Conservation (phyloP, 2,797 vertebrate species). For the Austrolebias charrua region DNA sequence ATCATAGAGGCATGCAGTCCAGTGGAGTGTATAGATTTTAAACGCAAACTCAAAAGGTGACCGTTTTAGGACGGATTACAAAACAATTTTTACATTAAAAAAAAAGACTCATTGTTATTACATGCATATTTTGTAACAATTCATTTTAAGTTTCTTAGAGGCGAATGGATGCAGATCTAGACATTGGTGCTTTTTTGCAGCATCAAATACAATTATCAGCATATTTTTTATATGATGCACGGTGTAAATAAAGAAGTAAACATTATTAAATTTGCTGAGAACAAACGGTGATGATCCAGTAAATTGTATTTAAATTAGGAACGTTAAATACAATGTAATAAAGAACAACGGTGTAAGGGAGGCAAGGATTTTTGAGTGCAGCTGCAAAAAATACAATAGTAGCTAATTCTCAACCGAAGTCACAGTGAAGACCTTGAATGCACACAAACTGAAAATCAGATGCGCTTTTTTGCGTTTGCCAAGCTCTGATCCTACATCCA, state of each 20-base stretch:
- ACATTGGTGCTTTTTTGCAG: neutral
- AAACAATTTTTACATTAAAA: constrained; percentile 18
- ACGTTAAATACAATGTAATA: no score
- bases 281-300: no score
- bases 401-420: no score
- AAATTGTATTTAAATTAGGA: no score
- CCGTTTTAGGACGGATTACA: constrained; percentile 20
- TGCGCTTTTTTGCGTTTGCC: neutral
- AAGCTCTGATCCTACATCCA: neutral
- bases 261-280: no score
- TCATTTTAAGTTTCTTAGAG: neutral
- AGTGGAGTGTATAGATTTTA: neutral
- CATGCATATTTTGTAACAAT: constrained; percentile 19
- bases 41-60: neutral
- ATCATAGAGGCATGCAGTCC: no score
- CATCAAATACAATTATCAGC: neutral
- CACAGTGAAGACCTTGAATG: neutral
- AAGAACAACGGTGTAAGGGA: no score
- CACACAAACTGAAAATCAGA: neutral
- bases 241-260: no score
- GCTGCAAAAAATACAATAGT: neutral
- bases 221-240: neutral
- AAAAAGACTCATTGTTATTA: neutral
- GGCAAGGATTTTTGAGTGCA: no score
- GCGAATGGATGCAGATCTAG: neutral